phyloP scores from a whole-genome alignment of 2,797 vertebrate species.

The Ctenosaura bakeri region DNA sequence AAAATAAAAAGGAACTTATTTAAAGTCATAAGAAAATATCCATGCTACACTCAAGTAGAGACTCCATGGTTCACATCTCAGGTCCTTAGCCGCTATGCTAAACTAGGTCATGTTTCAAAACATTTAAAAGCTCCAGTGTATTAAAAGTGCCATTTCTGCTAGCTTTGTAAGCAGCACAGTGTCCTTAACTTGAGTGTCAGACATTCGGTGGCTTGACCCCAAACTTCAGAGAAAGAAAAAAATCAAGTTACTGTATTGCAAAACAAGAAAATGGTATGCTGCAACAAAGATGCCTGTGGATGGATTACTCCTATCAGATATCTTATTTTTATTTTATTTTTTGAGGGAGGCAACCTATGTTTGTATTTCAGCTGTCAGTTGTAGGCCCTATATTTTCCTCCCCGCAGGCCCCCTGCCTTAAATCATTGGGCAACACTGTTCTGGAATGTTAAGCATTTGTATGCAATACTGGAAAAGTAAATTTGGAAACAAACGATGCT shows the following conservation, averaged over 20 bases:
- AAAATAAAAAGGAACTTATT: no score
- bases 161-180: background rate
- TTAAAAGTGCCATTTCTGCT: background rate
- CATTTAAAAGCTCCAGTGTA: background rate
- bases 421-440: background rate
- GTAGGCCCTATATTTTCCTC: background rate
- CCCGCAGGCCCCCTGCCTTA: background rate
- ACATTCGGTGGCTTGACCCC: background rate
- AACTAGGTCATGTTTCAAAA: conserved; percentile 8
- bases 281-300: background rate
- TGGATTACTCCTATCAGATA: background rate
- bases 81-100: background rate
- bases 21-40: no score
- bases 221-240: background rate
- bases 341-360: background rate
- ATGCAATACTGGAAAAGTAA: background rate
- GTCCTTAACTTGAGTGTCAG: background rate
- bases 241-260: background rate
- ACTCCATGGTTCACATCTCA: background rate
- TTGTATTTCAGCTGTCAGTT: background rate
- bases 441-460: background rate
- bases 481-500: background rate
- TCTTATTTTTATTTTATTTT: background rate
- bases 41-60: background rate
- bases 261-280: background rate